Evolutionary conservation across 1,140 invertebrate genomes (phyloP).

Genomic region (Drosophila persimilis): DNA sequence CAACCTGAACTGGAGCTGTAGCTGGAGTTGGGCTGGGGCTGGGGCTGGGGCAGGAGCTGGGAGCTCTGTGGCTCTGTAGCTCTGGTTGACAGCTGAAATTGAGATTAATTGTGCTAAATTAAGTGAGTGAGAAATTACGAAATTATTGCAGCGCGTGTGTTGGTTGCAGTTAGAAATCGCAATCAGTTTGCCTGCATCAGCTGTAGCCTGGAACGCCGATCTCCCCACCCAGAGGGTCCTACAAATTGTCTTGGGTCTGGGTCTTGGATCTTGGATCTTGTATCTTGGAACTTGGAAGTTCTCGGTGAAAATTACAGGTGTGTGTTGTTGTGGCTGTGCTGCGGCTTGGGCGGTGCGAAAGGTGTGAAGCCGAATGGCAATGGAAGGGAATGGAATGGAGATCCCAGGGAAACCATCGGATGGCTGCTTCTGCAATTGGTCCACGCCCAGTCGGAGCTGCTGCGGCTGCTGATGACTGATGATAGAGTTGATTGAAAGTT

Average conservation of each 20-base stretch:
- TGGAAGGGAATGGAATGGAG: slow-evolving; percentile 1
- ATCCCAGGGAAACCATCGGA: slow-evolving; percentile 9
- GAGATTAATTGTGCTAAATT: slow-evolving; percentile 80
- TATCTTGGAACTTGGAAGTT: slow-evolving; percentile 19
- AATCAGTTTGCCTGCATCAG: slow-evolving; percentile 70
- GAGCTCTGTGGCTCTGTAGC: neutral
- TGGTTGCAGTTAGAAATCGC: slow-evolving; percentile 76
- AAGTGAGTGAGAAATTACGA: slow-evolving; percentile 80
- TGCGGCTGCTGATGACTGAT: slow-evolving; percentile 47
- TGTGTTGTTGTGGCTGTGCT: slow-evolving; percentile 30
- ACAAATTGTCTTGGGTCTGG: slow-evolving; percentile 59
- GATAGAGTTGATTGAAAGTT: slow-evolving; percentile 57
- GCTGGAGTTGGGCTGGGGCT: neutral
- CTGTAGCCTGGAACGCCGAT: slow-evolving; percentile 1
- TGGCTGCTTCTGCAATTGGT: slow-evolving; percentile 27
- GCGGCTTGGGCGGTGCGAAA: slow-evolving; percentile 37
- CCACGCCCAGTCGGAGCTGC: slow-evolving; percentile 28
- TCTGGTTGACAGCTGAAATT: slow-evolving; percentile 74
- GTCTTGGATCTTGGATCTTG: slow-evolving; percentile 46
- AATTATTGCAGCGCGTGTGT: slow-evolving; percentile 71
- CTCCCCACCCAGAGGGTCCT: slow-evolving; percentile 37
- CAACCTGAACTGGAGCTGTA: slow-evolving; percentile 42
- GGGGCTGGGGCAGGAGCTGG: neutral
- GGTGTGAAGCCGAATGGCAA: slow-evolving; percentile 63
- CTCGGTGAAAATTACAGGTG: slow-evolving; percentile 70